Conservation (phyloP, 2,888 invertebrate genomes). For the Pheosia tremula region DNA sequence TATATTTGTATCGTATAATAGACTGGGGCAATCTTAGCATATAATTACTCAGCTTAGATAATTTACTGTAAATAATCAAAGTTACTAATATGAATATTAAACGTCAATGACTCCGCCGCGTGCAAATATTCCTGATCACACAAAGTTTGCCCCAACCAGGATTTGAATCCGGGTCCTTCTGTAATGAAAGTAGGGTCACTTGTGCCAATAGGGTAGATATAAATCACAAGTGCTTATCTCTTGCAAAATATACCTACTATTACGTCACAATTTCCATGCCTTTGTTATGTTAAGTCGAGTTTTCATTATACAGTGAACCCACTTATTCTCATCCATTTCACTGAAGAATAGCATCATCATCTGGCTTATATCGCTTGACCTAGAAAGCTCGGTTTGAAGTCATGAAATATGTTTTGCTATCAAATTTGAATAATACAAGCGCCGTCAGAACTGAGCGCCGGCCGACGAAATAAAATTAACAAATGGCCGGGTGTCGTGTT, state of each 20-base stretch:
- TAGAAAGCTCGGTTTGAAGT: slow-evolving; percentile 54
- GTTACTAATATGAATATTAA: too few species aligned
- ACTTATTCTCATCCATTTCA: slow-evolving; percentile 43
- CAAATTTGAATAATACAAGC: slow-evolving; percentile 63
- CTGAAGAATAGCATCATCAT: slow-evolving; percentile 35
- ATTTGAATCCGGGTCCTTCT: too few species aligned
- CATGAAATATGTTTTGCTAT: slow-evolving; percentile 71
- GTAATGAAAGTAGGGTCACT: background rate
- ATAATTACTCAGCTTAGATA: too few species aligned
- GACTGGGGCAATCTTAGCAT: too few species aligned
- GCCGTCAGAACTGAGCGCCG: slow-evolving; percentile 28
- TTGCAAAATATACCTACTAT: background rate
- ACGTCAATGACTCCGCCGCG: too few species aligned
- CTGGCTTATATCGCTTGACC: slow-evolving; percentile 45
- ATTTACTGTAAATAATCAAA: too few species aligned
- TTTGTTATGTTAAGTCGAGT: slow-evolving; percentile 38
- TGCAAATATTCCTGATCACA: too few species aligned
- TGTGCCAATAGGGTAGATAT: background rate
- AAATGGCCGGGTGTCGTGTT: slow-evolving; percentile 48
- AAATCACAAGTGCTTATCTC: background rate
- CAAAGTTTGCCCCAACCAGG: too few species aligned
- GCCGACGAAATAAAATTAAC: slow-evolving; percentile 55
- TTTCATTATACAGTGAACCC: slow-evolving; percentile 39
- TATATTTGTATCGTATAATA: too few species aligned
- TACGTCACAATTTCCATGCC: slow-evolving; percentile 17